phyloP scores from a whole-genome alignment of 2,888 invertebrate species.

The Pyrrhia umbra region DNA sequence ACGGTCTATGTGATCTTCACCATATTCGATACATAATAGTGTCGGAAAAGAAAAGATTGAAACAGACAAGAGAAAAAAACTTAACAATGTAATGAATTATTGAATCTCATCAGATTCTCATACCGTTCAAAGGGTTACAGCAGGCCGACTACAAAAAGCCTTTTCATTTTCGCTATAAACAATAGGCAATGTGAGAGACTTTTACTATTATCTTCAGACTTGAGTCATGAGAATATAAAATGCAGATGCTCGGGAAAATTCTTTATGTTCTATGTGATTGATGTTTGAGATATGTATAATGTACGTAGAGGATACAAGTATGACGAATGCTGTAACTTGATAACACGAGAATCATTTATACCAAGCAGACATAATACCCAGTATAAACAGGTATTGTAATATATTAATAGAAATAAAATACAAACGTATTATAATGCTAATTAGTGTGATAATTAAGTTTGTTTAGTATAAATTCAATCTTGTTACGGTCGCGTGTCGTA shows the following conservation, averaged over 20 bases:
- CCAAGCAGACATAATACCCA: no score
- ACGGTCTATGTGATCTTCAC: neutral
- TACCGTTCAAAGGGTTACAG: conserved; percentile 29
- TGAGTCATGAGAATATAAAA: conserved; percentile 59
- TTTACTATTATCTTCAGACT: conserved; percentile 66
- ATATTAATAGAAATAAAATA: no score
- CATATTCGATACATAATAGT: neutral
- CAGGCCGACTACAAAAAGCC: conserved; percentile 47
- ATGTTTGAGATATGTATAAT: conserved; percentile 5
- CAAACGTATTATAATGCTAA: conserved; percentile 1
- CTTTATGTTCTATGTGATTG: conserved; percentile 21
- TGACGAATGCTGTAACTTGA: conserved; percentile 30
- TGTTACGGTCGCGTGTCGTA: conserved; percentile 54
- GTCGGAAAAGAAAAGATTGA: neutral
- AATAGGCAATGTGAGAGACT: conserved; percentile 74
- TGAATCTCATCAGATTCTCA: conserved; percentile 33
- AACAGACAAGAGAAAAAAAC: conserved; percentile 5
- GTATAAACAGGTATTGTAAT: neutral
- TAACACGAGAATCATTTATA: neutral
- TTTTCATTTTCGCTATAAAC: conserved; percentile 65
- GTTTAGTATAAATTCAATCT: conserved; percentile 47
- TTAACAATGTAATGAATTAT: conserved; percentile 34
- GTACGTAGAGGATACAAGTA: conserved; percentile 1
- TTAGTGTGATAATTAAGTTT: conserved; percentile 36
- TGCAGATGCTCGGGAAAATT: conserved; percentile 33